Base-by-base conservation (phyloP, 1,140 invertebrate genomes). In the Musca vetustissima region DNA sequence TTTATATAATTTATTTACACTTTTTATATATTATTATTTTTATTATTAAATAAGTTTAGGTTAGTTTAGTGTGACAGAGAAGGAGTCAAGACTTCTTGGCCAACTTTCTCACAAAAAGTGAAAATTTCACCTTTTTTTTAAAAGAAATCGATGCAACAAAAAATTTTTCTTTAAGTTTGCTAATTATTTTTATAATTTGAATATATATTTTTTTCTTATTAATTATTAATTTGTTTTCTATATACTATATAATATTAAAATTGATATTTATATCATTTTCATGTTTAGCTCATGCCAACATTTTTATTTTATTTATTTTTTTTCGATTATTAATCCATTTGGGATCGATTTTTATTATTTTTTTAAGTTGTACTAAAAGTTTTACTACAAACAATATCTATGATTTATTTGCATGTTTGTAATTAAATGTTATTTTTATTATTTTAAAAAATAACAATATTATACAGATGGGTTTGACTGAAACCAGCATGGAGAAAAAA, bases 61-160 rank as follows among this genome's bases (percentile, higher is more conserved):
- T 52, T 52, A 19, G 21, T 4, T 52, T 43, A 43, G 36, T 43
- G 36, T 11, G 36, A 6, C 11, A 11, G 36, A 43, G 36, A 43
- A 43, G 9, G 28, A 32, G 28, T 9, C 28, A 4, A 43, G 13
- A 43, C 36, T 43, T 13, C 36, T 11, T 6, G 36, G 6, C 11
- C 36, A 43, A 32, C 36, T 13, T 43, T 43, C 11, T 11, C 11
- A 9, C 36, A 43, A 19, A 19, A 19, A 61, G 57, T 61, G 57
- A 61, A 61, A 61, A 61, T 61, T 61, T 61, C 57, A 61, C 57
- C 57, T 61, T 61, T 61, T 36, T 32, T 32, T 32, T 14, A 28
- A 28, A 28, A 61, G 36, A 36, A 19, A 52, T 21, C 19, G 19
- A 19, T 61, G 57, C 57, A 61, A 61, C 57, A 59, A n/a, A 59